Base-by-base conservation (phyloP, 2,797 vertebrate species). In the Ctenopoma kingsleyae region DNA sequence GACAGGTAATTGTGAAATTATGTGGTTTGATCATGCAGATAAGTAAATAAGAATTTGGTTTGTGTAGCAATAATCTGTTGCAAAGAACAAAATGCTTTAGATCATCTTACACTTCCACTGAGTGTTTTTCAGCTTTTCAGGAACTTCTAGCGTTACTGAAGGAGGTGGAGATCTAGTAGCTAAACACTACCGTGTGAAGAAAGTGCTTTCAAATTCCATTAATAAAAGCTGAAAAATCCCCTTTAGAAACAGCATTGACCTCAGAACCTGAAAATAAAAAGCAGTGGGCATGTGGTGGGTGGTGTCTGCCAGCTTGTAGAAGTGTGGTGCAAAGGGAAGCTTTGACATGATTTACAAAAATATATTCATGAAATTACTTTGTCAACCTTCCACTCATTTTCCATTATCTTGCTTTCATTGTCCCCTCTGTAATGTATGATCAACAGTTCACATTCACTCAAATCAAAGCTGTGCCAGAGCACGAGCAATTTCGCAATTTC, bases 401-500 rank as follows among this genome's bases (percentile, higher is more conserved):
- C 47, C 32, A 44, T 8, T 2, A 43, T 25, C 46, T 60, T 44
- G 35, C 40, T 60, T 23, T 8, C 6, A 64, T 53, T 78, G 22
- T 66, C 8, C 68, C 27, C 0, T 47, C 36, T 57, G 17, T 54
- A 61, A 58, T 54, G 43, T 55, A 41, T 19, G 41, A 67, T 74
- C 66, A 71, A 73, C 63, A 70, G 19, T 55, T 81, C 19, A 23
- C 56, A 58, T 75, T 77, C 51, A 65, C 15, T 51, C 43, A 10
- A 20, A 67, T 72, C 32, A 49, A 76, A 56, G 52, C 51, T 20
- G 55, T 20, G 66, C 44, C 44, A 67, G 72, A 67, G 50, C 58
- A 49, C 64, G 4, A 81, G 81, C 66, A 82, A 58, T 69, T 89
- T 89, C 82, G 77, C 71, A 67, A 55, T 58, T 75, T 74, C 70